These are phyloP conservation scores for Meteorus sp. DNA, from an alignment of 1,140 invertebrate species.

Conservation along the genomic window DNA sequence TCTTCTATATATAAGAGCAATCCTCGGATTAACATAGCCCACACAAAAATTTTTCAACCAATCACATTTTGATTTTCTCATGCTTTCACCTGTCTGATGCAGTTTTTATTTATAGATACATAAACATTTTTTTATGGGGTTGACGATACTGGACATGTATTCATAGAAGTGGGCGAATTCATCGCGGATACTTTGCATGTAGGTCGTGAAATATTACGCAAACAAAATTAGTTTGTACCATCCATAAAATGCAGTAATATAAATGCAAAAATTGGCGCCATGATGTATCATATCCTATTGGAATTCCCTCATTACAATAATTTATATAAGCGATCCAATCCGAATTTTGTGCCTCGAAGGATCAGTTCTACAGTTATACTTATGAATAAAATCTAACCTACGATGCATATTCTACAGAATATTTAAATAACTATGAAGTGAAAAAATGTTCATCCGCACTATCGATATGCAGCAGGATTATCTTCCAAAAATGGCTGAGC, in stretches of 20 bases:
- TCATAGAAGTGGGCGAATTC: constrained; percentile 4
- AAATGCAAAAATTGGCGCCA: too few relatives aligned
- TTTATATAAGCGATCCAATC: too few relatives aligned
- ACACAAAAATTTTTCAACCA: constrained; percentile 15
- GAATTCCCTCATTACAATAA: too few relatives aligned
- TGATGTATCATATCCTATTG: too few relatives aligned
- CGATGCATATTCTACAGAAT: too few relatives aligned
- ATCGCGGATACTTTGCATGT: not conserved
- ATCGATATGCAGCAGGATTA: constrained; percentile 47
- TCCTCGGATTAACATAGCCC: constrained; percentile 3
- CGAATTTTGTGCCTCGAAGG: too few relatives aligned
- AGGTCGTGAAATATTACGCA: constrained; percentile 9
- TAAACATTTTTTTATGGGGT: not conserved
- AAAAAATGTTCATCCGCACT: not conserved
- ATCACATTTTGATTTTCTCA: constrained; percentile 15
- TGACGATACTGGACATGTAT: not conserved
- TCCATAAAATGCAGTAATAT: too few relatives aligned
- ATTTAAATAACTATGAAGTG: not conserved
- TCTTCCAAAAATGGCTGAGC: constrained; percentile 47
- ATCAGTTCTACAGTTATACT: too few relatives aligned
- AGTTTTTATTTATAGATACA: not conserved
- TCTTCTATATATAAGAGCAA: not conserved
- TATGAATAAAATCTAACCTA: too few relatives aligned
- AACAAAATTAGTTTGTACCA: not conserved
- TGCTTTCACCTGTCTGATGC: too few relatives aligned